phyloP scores from a whole-genome alignment of 2,797 vertebrate genomes.

The Novumbra hubbsi region DNA sequence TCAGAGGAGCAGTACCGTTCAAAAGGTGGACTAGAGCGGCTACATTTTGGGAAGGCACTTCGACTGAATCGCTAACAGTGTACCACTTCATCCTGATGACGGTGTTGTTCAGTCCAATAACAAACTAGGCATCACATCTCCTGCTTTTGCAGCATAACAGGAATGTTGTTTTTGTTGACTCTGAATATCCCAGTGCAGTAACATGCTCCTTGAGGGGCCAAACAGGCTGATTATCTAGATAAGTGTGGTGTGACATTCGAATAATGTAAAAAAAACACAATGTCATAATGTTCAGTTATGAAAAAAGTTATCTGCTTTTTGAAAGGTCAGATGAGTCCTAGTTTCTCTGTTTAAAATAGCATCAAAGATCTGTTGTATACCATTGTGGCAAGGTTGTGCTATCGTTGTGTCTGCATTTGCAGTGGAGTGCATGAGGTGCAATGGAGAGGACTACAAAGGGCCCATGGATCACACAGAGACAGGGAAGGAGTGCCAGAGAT shows the following conservation, averaged over 20 bases:
- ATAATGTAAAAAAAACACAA: too few relatives aligned
- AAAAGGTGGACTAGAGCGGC: neutral
- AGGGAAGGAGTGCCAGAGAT: constrained; percentile 93
- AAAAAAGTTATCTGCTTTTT: neutral
- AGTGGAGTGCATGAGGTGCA: constrained; percentile 93
- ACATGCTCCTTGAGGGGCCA: neutral
- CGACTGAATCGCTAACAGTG: neutral
- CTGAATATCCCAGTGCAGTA: neutral
- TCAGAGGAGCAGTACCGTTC: too few relatives aligned
- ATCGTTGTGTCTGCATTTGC: constrained; percentile 32
- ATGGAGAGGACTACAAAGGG: constrained; percentile 89
- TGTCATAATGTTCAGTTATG: neutral
- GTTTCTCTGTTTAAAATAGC: neutral
- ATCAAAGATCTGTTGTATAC: neutral
- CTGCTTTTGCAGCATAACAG: neutral
- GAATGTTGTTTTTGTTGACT: neutral
- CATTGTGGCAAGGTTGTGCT: constrained; percentile 7
- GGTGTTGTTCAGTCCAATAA: neutral
- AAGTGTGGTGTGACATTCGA: too few relatives aligned
- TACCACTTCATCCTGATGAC: neutral
- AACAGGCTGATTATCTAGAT: neutral
- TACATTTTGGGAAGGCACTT: neutral
- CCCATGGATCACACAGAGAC: constrained; percentile 91
- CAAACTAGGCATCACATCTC: neutral
- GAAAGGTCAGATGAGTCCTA: neutral